A percentile compares a stretch with the other conserved stretches of the same genome.
phyloP scores from a whole-genome alignment of 2,113 vertebrate genomes.

The Pycnonotus jocosus region DNA sequence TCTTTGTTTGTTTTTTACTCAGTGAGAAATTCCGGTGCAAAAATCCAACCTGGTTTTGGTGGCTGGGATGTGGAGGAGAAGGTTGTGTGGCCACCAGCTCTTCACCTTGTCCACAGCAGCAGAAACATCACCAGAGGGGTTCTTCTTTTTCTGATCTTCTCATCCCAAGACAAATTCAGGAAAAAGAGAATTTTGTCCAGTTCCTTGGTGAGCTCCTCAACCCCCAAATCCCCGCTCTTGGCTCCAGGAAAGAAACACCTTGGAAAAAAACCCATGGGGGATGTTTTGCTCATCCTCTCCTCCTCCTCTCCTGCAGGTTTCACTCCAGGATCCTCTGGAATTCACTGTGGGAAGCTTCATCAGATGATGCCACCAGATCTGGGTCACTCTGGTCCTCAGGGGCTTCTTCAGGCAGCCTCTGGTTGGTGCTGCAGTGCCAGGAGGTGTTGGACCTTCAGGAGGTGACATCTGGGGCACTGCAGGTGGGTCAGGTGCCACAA shows the following conservation, averaged over 20 bases:
- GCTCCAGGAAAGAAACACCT: not conserved
- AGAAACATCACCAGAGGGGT: accelerated
- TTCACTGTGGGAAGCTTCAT: accelerated
- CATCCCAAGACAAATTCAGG: not conserved
- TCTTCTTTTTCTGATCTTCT: not conserved
- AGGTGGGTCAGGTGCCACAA: not conserved
- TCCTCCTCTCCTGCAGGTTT: not conserved
- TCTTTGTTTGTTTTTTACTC: not conserved
- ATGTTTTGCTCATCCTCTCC: not conserved
- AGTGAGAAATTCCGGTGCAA: not conserved
- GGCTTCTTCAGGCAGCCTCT: accelerated
- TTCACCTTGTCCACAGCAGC: not conserved
- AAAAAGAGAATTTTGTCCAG: not conserved
- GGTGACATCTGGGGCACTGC: accelerated
- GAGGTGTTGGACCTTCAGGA: not conserved
- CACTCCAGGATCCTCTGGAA: not conserved
- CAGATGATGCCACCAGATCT: accelerated
- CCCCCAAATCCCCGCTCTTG: accelerated
- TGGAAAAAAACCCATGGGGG: accelerated
- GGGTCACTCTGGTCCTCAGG: accelerated
- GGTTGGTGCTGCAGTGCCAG: not conserved
- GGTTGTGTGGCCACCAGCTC: not conserved
- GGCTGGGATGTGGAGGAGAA: not conserved
- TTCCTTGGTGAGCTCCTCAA: not conserved
- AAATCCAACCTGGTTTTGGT: not conserved